Base-by-base conservation (phyloP, 2,888 invertebrate genomes). In the Anodontia alba region DNA sequence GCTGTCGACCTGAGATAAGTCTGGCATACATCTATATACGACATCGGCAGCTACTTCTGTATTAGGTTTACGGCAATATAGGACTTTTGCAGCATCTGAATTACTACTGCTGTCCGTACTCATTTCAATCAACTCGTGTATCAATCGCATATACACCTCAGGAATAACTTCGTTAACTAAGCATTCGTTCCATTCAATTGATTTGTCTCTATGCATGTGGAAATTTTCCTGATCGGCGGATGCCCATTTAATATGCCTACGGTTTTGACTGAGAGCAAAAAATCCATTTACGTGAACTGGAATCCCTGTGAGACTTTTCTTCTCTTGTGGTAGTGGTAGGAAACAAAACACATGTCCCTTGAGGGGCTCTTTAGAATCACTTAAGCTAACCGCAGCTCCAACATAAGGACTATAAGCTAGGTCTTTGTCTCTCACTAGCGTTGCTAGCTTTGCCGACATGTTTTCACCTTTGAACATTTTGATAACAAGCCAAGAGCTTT, bases 281-380 rank as follows among this genome's bases (percentile, higher is more conserved):
- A 87, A 91, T 8, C 92, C 93, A 77, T 93, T 93, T 26, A 93
- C 87, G 74, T 93, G 93, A 0, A 93, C 88, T 1, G 93, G 93
- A 8, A 93, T 86, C 8, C 93, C 93, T 12, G 93, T 92, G 17
- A 87, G 80, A 51, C 86, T 88, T 57, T 87, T 83, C n/a, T 80
- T 76, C 62, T 91, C 90, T 36, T 88, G 68, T 5, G 93, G 92
- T 20, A 94, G 88, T 12, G 94, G 94, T 29, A 93, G 87, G 78
- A 92, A 92, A 77, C 93, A 93, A 79, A 92, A 93, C 7, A 93
- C 84, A 38, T 93, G 93, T 20, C 93, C 93, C 43, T 76, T 74
- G 23, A 80, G 74, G 8, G 67, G 49, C 0, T 23, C n/a, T 20
- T 42, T 42, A 23, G 46, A 36, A 7, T 17, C 46, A 23, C 49